Evolutionary conservation across 2,888 invertebrate genomes (phyloP).

Genomic region (Ptilodon capucinus): DNA sequence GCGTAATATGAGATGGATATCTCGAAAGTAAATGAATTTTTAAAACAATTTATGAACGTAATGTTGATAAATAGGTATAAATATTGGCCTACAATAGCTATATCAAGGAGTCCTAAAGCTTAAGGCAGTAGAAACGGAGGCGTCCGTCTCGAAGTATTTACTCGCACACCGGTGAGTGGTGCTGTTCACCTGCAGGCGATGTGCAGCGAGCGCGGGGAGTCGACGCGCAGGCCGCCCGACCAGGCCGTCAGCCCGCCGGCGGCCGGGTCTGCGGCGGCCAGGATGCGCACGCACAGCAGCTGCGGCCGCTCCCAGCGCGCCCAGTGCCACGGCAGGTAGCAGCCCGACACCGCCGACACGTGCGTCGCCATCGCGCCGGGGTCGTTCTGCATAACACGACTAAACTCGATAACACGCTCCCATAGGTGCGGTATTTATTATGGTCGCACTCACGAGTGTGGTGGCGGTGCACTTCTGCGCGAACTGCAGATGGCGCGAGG

Average conservation of each 20-base stretch:
- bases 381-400: conserved; percentile 75
- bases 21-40: too few relatives aligned
- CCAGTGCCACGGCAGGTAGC: conserved; percentile 98
- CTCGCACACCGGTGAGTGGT: neutral
- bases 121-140: too few relatives aligned
- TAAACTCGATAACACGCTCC: too few relatives aligned
- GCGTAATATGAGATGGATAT: too few relatives aligned
- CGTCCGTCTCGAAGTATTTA: too few relatives aligned
- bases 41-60: too few relatives aligned
- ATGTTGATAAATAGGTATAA: too few relatives aligned
- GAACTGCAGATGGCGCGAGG: conserved; percentile 89
- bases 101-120: too few relatives aligned
- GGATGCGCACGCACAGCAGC: conserved; percentile 92
- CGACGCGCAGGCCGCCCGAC: conserved; percentile 96
- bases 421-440: too few relatives aligned
- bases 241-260: conserved; percentile 84
- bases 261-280: conserved; percentile 66
- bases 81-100: too few relatives aligned
- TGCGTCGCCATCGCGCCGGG: conserved; percentile 87
- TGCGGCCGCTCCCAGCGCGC: conserved; percentile 94
- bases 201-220: conserved; percentile 92
- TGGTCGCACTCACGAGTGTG: conserved; percentile 84
- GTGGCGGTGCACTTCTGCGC: conserved; percentile 93
- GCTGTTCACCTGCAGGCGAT: conserved; percentile 88
- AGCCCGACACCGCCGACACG: conserved; percentile 92